Evolutionary conservation across 2,113 vertebrate genomes (phyloP).

Genomic region (Toxostoma redivivum): DNA sequence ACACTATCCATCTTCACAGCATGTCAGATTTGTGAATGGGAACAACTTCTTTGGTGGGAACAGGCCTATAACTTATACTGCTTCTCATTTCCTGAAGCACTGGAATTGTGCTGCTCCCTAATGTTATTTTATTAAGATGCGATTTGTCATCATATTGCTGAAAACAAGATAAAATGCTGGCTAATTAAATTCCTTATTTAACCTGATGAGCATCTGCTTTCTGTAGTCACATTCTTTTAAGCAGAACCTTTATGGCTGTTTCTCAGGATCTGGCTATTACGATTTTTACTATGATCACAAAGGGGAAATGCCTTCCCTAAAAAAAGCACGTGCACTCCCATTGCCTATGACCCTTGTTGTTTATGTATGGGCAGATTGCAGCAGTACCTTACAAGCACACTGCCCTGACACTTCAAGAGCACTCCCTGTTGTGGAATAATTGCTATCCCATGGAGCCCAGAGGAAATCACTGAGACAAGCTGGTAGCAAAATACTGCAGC

Average conservation of each 20-base stretch:
- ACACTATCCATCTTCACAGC: conserved; percentile 12
- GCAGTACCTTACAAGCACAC: not conserved
- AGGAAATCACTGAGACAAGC: conserved; percentile 18
- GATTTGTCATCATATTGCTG: conserved; percentile 50
- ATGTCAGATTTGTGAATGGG: conserved; percentile 47
- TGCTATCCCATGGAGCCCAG: not conserved
- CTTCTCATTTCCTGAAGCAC: conserved; percentile 36
- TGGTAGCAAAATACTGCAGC: conserved; percentile 16
- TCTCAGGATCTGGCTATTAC: not conserved
- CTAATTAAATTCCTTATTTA: conserved; percentile 66
- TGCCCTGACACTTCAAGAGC: conserved; percentile 3
- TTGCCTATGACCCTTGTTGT: not conserved
- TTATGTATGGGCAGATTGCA: not conserved
- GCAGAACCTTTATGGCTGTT: conserved; percentile 19
- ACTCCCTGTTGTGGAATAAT: conserved; percentile 5
- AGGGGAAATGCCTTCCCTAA: not conserved
- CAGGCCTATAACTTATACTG: conserved; percentile 14
- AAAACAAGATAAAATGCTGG: conserved; percentile 57
- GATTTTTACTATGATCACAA: not conserved
- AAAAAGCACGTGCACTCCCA: fast-evolving
- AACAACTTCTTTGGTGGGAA: conserved; percentile 5
- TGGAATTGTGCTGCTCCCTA: conserved; percentile 43
- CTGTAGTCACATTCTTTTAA: conserved; percentile 13
- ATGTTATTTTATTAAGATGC: conserved; percentile 54
- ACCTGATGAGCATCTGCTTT: conserved; percentile 60